A percentile compares a stretch with the other conserved stretches of the same genome.
phyloP scores from a whole-genome alignment of 2,888 invertebrate species.

The Listrodromus nycthemerus region DNA sequence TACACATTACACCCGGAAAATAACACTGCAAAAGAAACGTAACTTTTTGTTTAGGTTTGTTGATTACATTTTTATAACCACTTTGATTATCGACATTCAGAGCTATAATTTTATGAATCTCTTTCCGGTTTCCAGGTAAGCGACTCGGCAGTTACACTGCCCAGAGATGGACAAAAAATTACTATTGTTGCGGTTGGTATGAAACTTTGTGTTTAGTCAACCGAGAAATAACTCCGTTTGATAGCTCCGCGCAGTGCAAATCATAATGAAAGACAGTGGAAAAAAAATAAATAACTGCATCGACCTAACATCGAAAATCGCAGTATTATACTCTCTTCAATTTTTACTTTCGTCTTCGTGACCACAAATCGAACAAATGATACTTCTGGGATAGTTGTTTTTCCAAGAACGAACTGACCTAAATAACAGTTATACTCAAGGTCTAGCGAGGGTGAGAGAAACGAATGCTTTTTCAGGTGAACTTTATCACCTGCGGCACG shows the following conservation, averaged over 20 bases:
- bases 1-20: neutral
- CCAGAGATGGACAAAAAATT: neutral
- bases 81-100: neutral
- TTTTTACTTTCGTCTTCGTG: constrained; percentile 2
- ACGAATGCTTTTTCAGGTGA: neutral
- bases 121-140: neutral
- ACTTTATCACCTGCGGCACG: neutral
- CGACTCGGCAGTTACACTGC: neutral
- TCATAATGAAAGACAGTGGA: neutral
- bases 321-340: neutral
- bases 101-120: neutral
- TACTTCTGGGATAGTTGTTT: neutral
- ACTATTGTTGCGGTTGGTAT: neutral
- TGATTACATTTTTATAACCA: neutral
- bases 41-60: neutral
- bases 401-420: constrained; percentile 1
- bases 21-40: neutral
- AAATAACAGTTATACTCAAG: neutral
- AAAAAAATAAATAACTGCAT: neutral
- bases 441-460: neutral
- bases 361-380: constrained; percentile 15
- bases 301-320: neutral
- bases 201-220: neutral
- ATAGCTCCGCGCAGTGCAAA: neutral
- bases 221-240: neutral